These are phyloP conservation scores for Capricornis sumatraensis DNA, from an alignment of 2,113 vertebrate genomes.

Conservation along the genomic window DNA sequence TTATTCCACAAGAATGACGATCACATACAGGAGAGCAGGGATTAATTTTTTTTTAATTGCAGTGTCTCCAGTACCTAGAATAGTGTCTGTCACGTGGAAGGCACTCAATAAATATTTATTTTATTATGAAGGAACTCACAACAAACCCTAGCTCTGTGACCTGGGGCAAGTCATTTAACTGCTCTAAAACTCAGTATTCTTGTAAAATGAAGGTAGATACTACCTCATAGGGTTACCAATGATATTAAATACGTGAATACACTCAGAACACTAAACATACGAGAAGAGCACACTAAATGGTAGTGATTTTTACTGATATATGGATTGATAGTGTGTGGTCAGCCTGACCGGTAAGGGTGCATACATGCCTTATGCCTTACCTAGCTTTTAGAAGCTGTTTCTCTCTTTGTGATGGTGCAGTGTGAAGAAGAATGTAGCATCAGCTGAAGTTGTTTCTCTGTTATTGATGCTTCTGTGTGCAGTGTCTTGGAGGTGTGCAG, in stretches of 20 bases:
- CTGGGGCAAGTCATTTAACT: neutral
- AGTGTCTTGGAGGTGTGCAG: neutral
- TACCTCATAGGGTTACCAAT: neutral
- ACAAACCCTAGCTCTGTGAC: neutral
- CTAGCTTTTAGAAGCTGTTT: neutral
- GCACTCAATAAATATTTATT: neutral
- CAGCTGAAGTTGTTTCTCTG: neutral
- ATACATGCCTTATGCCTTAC: neutral
- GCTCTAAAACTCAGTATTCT: neutral
- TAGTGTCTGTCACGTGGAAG: neutral
- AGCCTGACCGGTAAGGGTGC: neutral
- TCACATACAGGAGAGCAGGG: neutral
- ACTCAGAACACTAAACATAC: neutral
- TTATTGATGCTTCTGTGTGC: neutral
- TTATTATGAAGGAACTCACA: slow-evolving; percentile 11
- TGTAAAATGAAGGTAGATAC: neutral
- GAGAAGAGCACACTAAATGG: neutral
- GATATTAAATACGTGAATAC: neutral
- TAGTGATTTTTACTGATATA: neutral
- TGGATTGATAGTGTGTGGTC: neutral
- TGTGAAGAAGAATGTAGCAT: neutral
- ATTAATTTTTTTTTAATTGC: neutral
- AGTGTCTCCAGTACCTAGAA: neutral
- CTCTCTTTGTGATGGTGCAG: neutral
- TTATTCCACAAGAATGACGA: neutral